These are phyloP conservation scores for Nephrotoma appendiculata DNA, from an alignment of 2,888 invertebrate species.

Conservation along the genomic window DNA sequence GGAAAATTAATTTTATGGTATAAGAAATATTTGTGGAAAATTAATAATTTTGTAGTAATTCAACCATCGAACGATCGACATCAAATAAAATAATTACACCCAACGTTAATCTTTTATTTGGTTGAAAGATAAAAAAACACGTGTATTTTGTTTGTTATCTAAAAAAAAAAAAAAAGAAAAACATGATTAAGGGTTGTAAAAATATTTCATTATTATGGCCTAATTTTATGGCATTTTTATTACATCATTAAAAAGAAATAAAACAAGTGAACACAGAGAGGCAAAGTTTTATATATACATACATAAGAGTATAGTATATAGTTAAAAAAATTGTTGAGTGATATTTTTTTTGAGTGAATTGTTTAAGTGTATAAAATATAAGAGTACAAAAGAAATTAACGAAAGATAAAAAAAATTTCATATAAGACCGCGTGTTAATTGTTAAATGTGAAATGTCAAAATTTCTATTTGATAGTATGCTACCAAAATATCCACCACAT, in stretches of 20 bases:
- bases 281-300: not conserved
- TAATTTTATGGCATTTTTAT: not conserved
- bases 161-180: not conserved
- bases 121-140: not conserved
- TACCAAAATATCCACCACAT: conserved; percentile 69
- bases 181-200: not conserved
- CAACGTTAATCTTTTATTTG: not conserved
- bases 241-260: not conserved
- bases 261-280: not conserved
- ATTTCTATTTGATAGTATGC: conserved; percentile 96
- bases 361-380: not conserved
- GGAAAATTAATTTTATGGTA: not conserved
- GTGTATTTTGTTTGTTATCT: not conserved
- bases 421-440: conserved; percentile 17
- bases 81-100: not conserved
- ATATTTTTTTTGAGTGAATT: not conserved
- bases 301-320: not conserved
- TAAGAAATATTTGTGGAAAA: not conserved
- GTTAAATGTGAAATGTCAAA: conserved; percentile 71
- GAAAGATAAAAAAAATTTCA: not conserved
- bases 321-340: not conserved
- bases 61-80: conserved; percentile 4
- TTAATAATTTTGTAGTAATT: not conserved
- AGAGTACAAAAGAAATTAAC: not conserved
- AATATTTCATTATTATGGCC: not conserved